phyloP scores from a whole-genome alignment of 2,888 invertebrate genomes.

The Zonitis immaculata region DNA sequence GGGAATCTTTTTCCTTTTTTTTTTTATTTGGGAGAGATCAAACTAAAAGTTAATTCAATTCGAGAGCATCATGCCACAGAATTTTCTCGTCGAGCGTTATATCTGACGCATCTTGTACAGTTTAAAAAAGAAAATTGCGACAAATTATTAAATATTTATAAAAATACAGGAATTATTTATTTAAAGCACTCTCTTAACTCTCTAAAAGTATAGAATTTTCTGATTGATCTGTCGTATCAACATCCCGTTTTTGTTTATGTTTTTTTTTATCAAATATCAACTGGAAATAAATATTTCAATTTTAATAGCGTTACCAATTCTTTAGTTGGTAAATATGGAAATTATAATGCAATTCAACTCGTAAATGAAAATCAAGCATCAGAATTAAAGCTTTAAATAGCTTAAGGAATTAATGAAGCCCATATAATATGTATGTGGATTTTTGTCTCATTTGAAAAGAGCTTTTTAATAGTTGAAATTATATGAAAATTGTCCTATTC shows the following conservation, averaged over 20 bases:
- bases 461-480: background rate
- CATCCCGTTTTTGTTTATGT: background rate
- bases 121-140: conserved; percentile 35
- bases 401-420: background rate
- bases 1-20: too few relatives aligned
- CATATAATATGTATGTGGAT: background rate
- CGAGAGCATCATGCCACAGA: conserved; percentile 33
- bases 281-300: conserved; percentile 38
- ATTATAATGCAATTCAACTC: conserved; percentile 18
- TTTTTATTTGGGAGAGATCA: conserved; percentile 32
- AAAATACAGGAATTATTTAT: conserved; percentile 35
- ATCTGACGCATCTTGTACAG: too few relatives aligned
- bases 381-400: background rate
- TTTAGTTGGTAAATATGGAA: conserved; percentile 29
- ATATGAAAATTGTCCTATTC: background rate
- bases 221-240: conserved; percentile 30
- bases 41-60: conserved; percentile 40
- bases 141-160: conserved; percentile 41
- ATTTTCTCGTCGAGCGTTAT: conserved; percentile 36
- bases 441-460: background rate
- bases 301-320: conserved; percentile 31
- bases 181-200: conserved; percentile 15
- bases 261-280: conserved; percentile 23
- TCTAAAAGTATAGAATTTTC: conserved; percentile 31
- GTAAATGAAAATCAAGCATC: too few relatives aligned